Evolutionary conservation across 2,888 invertebrate species (phyloP), one percentile per base, ranked within the genome.

Genomic region (Diarsia dahlii): DNA sequence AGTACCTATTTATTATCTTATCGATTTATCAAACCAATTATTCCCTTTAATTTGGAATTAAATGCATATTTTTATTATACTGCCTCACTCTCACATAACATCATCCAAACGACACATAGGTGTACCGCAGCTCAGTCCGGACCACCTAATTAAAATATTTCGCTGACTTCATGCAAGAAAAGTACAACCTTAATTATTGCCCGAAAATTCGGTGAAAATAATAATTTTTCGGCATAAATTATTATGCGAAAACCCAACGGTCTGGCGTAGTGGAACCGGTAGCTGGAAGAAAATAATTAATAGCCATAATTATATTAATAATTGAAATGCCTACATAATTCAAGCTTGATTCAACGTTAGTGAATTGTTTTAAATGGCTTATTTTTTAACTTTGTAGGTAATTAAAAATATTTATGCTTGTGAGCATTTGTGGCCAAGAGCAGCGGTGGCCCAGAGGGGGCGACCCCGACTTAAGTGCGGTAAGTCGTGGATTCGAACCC

Each of bases 141-240:
- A 92, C 94, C 92, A 92, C 93, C 95, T 95, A 96, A 96, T 95
- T 96, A 96, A 96, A 96, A 95, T 94, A 94, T 95, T 95, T 94
- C 93, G 94, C 94, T 91, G 88, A 88, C 90, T 89, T 88, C 89
- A 90, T 90, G 91, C 91, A 91, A 92, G 90, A 89, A 89, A 87
- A 85, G 81, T 81, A 73, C 28, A n/a, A 52, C 69, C 73, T 71
- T 88, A 85, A 88, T 88, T 86, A 88, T 86, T 82, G 39, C 82
- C 80, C 71, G 67, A 81, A 78, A 87, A 80, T 81, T 78, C 70
- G 20, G 20, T 54, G 63, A 76, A 80, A 81, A 87, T 85, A 82
- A 84, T 87, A 50, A 74, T 80, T 81, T 76, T 84, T 78, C 71
- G 66, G 65, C 58, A n/a, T 65, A 75, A 81, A 80, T 83, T 77